phyloP scores from a whole-genome alignment of 2,888 invertebrate genomes.

The Pseudanteris insignis region DNA sequence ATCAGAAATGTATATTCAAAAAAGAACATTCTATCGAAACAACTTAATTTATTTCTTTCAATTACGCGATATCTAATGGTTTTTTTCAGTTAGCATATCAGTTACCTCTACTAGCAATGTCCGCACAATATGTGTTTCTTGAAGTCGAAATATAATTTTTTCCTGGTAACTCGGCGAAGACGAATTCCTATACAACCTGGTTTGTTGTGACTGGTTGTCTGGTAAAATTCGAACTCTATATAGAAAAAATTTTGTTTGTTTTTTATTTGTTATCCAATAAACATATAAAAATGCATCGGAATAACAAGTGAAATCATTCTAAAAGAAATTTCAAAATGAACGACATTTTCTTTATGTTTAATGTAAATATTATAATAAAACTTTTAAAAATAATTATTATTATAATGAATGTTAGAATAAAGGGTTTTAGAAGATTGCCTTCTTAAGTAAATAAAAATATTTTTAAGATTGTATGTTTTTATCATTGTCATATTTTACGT shows the following conservation, averaged over 20 bases:
- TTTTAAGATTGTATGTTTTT: too few species aligned
- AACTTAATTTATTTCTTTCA: too few species aligned
- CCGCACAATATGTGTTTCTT: slow-evolving; percentile 61
- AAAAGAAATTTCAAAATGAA: neutral
- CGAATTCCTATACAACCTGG: slow-evolving; percentile 75
- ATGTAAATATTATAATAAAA: neutral
- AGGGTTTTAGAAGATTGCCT: too few species aligned
- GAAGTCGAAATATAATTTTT: slow-evolving; percentile 72
- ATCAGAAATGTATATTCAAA: too few species aligned
- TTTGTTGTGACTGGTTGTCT: slow-evolving; percentile 74
- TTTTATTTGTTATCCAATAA: neutral
- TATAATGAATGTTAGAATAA: too few species aligned
- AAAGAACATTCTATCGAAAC: too few species aligned
- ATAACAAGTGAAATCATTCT: too few species aligned
- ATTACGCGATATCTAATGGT: too few species aligned
- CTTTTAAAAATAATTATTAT: too few species aligned
- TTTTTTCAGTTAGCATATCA: neutral
- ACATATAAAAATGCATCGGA: neutral
- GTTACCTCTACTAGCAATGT: slow-evolving; percentile 59
- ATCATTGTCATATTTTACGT: too few species aligned
- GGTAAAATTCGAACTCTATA: slow-evolving; percentile 76
- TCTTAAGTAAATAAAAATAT: too few species aligned
- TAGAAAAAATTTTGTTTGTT: neutral
- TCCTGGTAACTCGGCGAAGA: slow-evolving; percentile 81
- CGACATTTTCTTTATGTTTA: neutral